phyloP scores from a whole-genome alignment of 2,113 vertebrate genomes.

The Microcebus griseorufus region DNA sequence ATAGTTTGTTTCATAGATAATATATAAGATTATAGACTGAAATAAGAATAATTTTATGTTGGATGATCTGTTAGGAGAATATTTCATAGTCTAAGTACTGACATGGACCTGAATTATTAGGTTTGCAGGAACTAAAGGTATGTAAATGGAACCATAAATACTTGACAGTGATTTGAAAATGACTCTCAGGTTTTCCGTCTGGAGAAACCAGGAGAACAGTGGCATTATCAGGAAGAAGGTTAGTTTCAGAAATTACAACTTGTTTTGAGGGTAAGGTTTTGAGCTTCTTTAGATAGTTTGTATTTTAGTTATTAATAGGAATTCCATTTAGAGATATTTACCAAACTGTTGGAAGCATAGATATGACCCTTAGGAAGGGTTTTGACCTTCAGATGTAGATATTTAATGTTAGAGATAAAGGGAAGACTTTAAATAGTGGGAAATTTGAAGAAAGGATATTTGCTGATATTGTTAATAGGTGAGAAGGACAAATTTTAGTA shows the following conservation, averaged over 20 bases:
- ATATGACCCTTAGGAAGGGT: background rate
- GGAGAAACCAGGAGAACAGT: background rate
- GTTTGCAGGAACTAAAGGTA: background rate
- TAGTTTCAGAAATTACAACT: background rate
- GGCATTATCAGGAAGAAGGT: background rate
- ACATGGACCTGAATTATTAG: background rate
- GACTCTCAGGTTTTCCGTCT: background rate
- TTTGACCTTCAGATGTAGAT: background rate
- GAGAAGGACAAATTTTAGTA: background rate
- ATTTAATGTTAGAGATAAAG: background rate
- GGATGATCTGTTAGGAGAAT: background rate
- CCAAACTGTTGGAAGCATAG: background rate
- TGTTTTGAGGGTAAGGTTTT: background rate
- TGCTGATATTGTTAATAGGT: background rate
- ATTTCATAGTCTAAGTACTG: background rate
- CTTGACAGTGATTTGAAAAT: background rate
- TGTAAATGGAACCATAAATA: background rate
- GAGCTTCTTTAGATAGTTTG: background rate
- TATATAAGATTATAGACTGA: background rate
- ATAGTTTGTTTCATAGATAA: background rate
- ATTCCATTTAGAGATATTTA: background rate
- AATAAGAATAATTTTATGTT: background rate
- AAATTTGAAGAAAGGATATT: background rate
- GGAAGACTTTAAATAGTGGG: background rate
- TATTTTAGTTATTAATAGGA: background rate